Percentiles rank a stretch among this genome's conserved stretches.
phyloP scores from a whole-genome alignment of 2,888 invertebrate genomes.

The Lacanobia oleracea region DNA sequence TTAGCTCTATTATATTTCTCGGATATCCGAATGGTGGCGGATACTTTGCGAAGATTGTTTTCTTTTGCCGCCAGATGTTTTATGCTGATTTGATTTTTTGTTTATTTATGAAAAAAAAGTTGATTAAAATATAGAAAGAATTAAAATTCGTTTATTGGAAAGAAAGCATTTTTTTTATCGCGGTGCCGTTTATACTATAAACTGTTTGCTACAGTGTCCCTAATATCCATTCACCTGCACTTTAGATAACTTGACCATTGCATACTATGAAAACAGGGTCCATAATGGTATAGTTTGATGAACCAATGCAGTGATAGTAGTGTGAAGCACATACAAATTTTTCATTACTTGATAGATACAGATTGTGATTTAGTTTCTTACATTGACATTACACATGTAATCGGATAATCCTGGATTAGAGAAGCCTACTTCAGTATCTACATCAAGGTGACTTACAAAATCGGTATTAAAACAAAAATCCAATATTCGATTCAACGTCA shows the following conservation, averaged over 20 bases:
- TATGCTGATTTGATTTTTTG: slow-evolving; percentile 48
- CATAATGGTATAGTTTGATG: background rate
- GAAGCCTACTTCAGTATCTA: slow-evolving; percentile 17
- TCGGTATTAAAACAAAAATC: background rate
- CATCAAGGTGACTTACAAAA: background rate
- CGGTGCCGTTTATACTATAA: background rate
- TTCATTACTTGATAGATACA: no score
- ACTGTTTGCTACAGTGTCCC: no score
- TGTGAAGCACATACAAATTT: background rate
- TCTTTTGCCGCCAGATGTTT: slow-evolving; percentile 37
- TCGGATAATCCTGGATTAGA: slow-evolving; percentile 13
- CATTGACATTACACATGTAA: background rate
- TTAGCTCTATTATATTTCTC: slow-evolving; percentile 62
- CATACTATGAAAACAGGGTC: no score
- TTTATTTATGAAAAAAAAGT: slow-evolving; percentile 2
- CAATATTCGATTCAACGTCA: background rate
- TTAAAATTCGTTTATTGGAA: background rate
- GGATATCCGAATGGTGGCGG: slow-evolving; percentile 57
- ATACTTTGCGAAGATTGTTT: slow-evolving; percentile 60
- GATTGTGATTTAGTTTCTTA: slow-evolving; percentile 1
- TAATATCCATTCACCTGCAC: no score
- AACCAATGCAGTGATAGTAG: background rate
- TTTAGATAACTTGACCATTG: no score
- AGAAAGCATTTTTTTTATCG: background rate
- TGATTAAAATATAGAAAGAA: background rate